Evolutionary conservation across 2,888 invertebrate genomes (phyloP), one percentile per base, ranked within the genome.

Genomic region (Camptogramma bilineatum): DNA sequence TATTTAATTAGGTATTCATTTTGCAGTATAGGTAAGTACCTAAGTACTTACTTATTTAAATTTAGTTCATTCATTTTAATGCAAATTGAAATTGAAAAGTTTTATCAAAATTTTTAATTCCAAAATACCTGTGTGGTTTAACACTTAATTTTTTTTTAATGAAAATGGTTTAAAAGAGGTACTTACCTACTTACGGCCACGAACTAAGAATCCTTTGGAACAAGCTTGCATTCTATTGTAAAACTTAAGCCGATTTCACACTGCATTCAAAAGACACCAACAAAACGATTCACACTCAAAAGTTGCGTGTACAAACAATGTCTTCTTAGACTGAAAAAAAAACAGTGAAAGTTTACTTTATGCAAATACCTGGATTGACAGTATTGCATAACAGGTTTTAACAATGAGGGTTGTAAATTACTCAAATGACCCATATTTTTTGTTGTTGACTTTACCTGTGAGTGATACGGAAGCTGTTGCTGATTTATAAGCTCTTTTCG

Each of bases 271-370:
- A 55, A 48, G 31, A 48, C 13, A 54, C 13, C 8, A 39, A 66
- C 58, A 66, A 68, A 59, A 60, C 66, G 21, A 65, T 72, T 70
- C 61, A 62, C 48, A 48, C 57, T 66, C 72, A 75, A 78, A 73
- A 74, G 75, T 67, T 67, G 51, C 68, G 74, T 78, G 72, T 77
- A 73, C 76, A 82, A 82, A 84, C 74, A 78, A 72, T 76, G 78
- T 78, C 82, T 85, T 82, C 78, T 80, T 39, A 78, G 78, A 70
- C 59, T 63, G 75, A 55, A 52, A 44, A 62, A 34, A 52, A 84
- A 87, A 28, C n/a, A 91, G 92, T 86, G 91, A 91, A 92, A 91
- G 89, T 60, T 73, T 80, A 79, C 77, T 81, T 79, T 80, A 88
- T 86, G 87, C 88, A 47, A 58, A 61, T 65, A 76, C 79, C 79